Base-by-base conservation (phyloP, 2,888 invertebrate species). In the Yponomeuta sedellus region DNA sequence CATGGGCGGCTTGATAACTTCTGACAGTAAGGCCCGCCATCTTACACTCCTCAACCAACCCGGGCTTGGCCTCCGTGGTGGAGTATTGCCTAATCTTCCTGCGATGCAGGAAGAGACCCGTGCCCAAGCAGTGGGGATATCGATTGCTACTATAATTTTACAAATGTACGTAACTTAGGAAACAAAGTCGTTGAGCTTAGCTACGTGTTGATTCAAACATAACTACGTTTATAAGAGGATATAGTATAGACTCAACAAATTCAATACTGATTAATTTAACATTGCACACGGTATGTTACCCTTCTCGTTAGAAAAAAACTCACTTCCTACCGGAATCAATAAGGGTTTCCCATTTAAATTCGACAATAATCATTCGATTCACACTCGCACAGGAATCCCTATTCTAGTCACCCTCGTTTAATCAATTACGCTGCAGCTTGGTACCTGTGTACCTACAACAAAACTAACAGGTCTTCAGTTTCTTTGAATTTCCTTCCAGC, bases 401-500 rank as follows among this genome's bases (percentile, higher is more conserved):
- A 87, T 87, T 83, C 84, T 80, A 75, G 71, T 75, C 75, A 34
- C 81, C 81, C 78, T 75, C 78, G 12, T 75, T 72, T 80, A 85
- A 89, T 88, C 88, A 88, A 89, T 89, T 88, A 85, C 87, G 85
- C 85, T 82, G 82, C 83, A 77, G 44, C 44, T 52, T 52, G 44
- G 44, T 52, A 52, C 44, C 16, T 52, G 16, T 0, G 16, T 16
- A 16, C 34, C 6, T 34, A 34, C 1, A 34, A 34, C 8, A 34
- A 16, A 52, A 52, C 44, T 16, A 52, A 16, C 16, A 8, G 44
- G 44, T 52, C 16, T 16, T 16, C 16, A 3, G 12, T 16, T 52
- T 52, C 44, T 52, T 52, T 16, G 3, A 1, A 52, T 16, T 52
- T 52, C 44, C 16, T 16, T 52, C 44, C 5, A 52, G 16, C 16